Conservation (phyloP, 2,797 vertebrate genomes). For the Etheostoma perlongum region DNA sequence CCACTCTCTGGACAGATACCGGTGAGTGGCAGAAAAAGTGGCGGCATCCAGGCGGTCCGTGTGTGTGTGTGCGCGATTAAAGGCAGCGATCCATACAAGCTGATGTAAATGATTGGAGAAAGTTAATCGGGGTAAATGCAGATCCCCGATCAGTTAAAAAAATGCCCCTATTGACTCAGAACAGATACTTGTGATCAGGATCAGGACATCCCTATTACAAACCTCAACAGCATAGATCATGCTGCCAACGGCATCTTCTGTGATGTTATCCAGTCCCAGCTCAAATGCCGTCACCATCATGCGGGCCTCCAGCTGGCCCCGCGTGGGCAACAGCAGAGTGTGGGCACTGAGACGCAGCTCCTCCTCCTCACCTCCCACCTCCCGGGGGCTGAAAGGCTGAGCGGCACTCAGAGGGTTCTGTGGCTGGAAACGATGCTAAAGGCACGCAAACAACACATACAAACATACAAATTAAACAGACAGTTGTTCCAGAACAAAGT, state of each 20-base stretch:
- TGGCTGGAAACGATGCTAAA: slow-evolving; percentile 96
- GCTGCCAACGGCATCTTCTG: slow-evolving; percentile 91
- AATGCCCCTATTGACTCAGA: too few species aligned
- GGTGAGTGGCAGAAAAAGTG: too few species aligned
- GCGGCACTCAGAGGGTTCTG: slow-evolving; percentile 94
- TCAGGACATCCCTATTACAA: not conserved
- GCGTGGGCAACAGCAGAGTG: slow-evolving; percentile 93
- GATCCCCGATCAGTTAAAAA: too few species aligned
- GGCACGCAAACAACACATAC: not conserved
- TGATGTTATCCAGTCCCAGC: slow-evolving; percentile 94
- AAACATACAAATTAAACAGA: not conserved
- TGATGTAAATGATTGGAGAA: too few species aligned
- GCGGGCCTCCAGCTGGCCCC: slow-evolving; percentile 95
- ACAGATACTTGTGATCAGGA: too few species aligned
- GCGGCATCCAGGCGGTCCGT: too few species aligned
- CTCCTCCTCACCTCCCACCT: slow-evolving; percentile 92
- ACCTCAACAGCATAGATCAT: slow-evolving; percentile 94
- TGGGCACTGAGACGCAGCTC: slow-evolving; percentile 96
- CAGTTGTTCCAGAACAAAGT: not conserved
- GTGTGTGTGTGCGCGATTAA: too few species aligned
- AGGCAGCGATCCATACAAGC: too few species aligned
- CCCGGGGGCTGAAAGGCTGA: slow-evolving; percentile 93
- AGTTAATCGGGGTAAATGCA: too few species aligned
- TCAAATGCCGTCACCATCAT: slow-evolving; percentile 98
- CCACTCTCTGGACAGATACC: too few species aligned